A percentile compares a stretch with the other conserved stretches of the same genome.
Evolutionary conservation across 2,888 invertebrate species (phyloP).

Genomic region (Polydrusus cervinus): DNA sequence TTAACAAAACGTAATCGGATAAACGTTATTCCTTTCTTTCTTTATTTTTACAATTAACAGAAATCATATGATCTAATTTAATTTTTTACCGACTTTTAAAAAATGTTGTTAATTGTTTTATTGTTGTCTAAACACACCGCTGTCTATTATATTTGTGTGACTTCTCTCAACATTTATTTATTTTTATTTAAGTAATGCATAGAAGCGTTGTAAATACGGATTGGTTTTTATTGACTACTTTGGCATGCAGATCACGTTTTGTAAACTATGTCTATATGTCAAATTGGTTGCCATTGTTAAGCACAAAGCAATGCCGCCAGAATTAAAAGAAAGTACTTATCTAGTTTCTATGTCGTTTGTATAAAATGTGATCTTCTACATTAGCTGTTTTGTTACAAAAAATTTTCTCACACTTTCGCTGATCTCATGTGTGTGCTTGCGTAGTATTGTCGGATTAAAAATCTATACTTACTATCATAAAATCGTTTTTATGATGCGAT

Average conservation of each 20-base stretch:
- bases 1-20: too few species aligned
- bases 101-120: too few species aligned
- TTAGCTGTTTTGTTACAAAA: conserved; percentile 28
- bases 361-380: conserved; percentile 33
- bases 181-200: too few species aligned
- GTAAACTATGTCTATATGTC: conserved; percentile 27
- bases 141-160: too few species aligned
- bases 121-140: too few species aligned
- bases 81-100: too few species aligned
- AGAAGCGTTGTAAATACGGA: not conserved
- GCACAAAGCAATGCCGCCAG: conserved; percentile 25
- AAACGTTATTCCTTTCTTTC: too few species aligned
- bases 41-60: too few species aligned
- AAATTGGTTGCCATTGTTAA: conserved; percentile 24
- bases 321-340: conserved; percentile 27
- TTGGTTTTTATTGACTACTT: conserved; percentile 3
- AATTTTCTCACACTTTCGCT: conserved; percentile 48
- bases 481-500: conserved; percentile 20
- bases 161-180: too few species aligned
- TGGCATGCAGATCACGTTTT: conserved; percentile 10
- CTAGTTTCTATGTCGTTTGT: conserved; percentile 27
- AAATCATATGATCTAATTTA: too few species aligned
- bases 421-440: conserved; percentile 34
- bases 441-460: conserved; percentile 18
- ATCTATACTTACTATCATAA: conserved; percentile 11